Evolutionary conservation across 1,140 invertebrate species (phyloP).

Genomic region (Metaphire vulgaris): DNA sequence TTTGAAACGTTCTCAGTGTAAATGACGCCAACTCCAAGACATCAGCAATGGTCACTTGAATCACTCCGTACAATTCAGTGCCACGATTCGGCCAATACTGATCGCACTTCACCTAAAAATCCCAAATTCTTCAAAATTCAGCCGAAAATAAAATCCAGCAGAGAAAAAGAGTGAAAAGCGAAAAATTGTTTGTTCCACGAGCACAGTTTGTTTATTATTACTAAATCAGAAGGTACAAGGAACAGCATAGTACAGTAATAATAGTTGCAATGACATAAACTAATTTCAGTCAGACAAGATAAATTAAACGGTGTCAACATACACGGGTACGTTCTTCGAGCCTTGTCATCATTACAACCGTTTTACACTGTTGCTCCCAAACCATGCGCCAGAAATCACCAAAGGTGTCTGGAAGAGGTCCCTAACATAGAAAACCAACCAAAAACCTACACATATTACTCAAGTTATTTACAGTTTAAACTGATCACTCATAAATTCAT

Average conservation of each 20-base stretch:
- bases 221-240: too few relatives aligned
- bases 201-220: too few relatives aligned
- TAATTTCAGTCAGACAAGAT: too few relatives aligned
- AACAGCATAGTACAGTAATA: too few relatives aligned
- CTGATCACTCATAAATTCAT: too few relatives aligned
- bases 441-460: too few relatives aligned
- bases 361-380: conserved; percentile 61
- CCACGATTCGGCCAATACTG: conserved; percentile 90
- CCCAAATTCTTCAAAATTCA: background rate
- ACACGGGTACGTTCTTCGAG: conserved; percentile 75
- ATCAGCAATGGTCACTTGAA: conserved; percentile 75
- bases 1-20: conserved; percentile 83
- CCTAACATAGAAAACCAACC: background rate
- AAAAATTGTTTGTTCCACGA: too few relatives aligned
- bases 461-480: too few relatives aligned
- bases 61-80: conserved; percentile 85
- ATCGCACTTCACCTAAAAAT: conserved; percentile 22
- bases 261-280: too few relatives aligned
- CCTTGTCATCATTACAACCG: conserved; percentile 90
- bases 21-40: conserved; percentile 94
- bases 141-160: background rate
- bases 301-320: too few relatives aligned
- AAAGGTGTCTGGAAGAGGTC: background rate
- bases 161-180: too few relatives aligned
- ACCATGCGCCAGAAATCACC: background rate